A percentile compares a stretch with the other conserved stretches of the same genome.
Evolutionary conservation across 2,113 vertebrate genomes (phyloP).

Genomic region (Entelurus aequoreus): DNA sequence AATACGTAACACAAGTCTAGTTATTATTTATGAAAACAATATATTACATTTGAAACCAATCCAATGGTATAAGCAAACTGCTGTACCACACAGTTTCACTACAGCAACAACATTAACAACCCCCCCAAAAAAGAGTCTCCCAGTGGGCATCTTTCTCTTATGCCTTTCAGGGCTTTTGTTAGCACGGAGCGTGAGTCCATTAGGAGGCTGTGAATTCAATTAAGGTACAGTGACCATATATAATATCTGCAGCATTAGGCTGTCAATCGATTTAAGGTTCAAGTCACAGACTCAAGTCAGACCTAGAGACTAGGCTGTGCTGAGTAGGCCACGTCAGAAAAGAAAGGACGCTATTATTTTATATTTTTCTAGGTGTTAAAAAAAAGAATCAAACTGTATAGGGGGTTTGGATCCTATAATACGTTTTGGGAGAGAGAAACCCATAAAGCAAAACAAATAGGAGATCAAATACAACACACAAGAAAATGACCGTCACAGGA

Average conservation of each 20-base stretch:
- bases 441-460: slow-evolving; percentile 23
- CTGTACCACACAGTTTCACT: slow-evolving; percentile 14
- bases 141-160: slow-evolving; percentile 6
- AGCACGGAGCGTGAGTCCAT: slow-evolving; percentile 20
- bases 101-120: slow-evolving; percentile 10
- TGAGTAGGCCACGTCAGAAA: slow-evolving; percentile 1
- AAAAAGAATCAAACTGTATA: background rate
- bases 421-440: slow-evolving; percentile 32
- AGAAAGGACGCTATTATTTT: background rate
- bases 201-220: slow-evolving; percentile 27
- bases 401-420: slow-evolving; percentile 20
- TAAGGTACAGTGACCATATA: slow-evolving; percentile 13
- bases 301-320: background rate
- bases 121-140: slow-evolving; percentile 8
- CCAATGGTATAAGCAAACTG: slow-evolving; percentile 21
- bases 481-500: slow-evolving; percentile 37
- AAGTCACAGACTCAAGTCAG: slow-evolving; percentile 1
- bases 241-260: slow-evolving; percentile 16
- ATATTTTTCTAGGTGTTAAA: slow-evolving; percentile 1
- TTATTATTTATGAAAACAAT: background rate
- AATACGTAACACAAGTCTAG: background rate
- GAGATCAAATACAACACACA: slow-evolving; percentile 16
- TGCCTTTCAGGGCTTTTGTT: slow-evolving; percentile 15
- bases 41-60: slow-evolving; percentile 24
- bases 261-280: slow-evolving; percentile 9